Evolutionary conservation across 2,113 vertebrate genomes (phyloP), one percentile per base, ranked within the genome.

Genomic region (Forbesichthys papilliferus): DNA sequence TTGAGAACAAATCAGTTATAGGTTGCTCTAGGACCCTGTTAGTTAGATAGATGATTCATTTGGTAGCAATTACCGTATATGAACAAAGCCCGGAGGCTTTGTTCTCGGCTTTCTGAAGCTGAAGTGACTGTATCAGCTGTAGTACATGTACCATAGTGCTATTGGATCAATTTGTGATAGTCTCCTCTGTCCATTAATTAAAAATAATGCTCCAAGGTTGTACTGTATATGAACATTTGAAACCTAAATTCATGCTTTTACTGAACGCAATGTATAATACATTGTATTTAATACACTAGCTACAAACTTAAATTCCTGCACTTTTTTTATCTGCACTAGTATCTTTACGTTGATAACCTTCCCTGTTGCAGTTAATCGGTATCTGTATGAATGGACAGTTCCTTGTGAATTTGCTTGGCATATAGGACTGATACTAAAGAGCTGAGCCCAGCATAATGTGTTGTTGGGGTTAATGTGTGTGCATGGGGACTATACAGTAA

Each of bases 41-140:
- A 81, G 88, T 84, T 74, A 64, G 76, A 77, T 62, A 68, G 69
- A 75, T 86, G 69, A 80, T 89, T 90, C 87, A 90, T 85, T 87
- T 65, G 60, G 58, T 69, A 56, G 78, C 74, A 86, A 86, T 87
- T 86, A 91, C 27, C 2, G 27, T 27, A 27, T 81, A 66, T 75
- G 75, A 85, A 86, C 47, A 76, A 83, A 79, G 70, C 73, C 81
- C 74, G 68, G 61, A 61, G 81, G 82, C 80, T 67, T 16, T 16
- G 16, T 16, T 48, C 55, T 74, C 58, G 77, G 55, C 56, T 73
- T 67, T 79, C 74, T 57, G 33, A 58, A 74, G 71, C 62, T 69
- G 61, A 59, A 69, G 67, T 61, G 20, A 65, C 78, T 64, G 60
- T 52, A 33, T 72, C 48, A 71, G 71, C 62, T 69, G 61, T 61